Base-by-base conservation (phyloP, 1,140 invertebrate genomes). In the Choristoneura fumiferana region DNA sequence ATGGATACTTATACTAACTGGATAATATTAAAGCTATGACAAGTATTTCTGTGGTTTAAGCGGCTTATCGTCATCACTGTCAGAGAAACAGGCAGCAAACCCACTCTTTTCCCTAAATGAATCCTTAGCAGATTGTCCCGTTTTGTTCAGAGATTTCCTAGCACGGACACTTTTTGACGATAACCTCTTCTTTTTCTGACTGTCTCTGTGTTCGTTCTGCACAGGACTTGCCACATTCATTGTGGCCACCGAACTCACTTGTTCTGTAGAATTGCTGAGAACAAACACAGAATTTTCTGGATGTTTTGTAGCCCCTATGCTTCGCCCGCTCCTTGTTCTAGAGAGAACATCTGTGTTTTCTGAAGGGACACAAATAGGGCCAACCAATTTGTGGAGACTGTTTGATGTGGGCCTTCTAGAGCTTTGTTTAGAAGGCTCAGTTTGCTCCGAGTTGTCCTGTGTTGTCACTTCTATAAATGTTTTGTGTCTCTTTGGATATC, bases 11-110 rank as follows among this genome's bases (percentile, higher is more conserved):
- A 40, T 40, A 54, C 52, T 39, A 35, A 33, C 39, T 45, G n/a
- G 22, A 55, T 45, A 17, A 40, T 49, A 52, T 40, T 59, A 60
- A 65, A 33, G 39, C 67, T 78, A 81, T 77, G 79, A 83, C 58
- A 88, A 88, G 58, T 76, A 88, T 45, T 84, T 87, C 52, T 69
- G 69, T 22, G 77, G 70, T 38, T 73, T 76, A 9, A 76, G 61
- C 8, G 76, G 79, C 65, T 77, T 73, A 18, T 86, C 84, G 63
- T 79, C 76, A 43, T 85, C 85, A 77, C 81, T 88, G 60, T 88
- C 85, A 3, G 83, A 84, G 57, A 88, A 88, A 54, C 83, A 88
- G 4, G 76, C 74, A 8, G 77, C 64, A 63, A 81, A 88, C 34
- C 83, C 85, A 72, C 82, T 86, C 61, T 76, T 82, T 58, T 86